Conservation (phyloP, 2,113 vertebrate genomes). For the Cyanistes caeruleus region DNA sequence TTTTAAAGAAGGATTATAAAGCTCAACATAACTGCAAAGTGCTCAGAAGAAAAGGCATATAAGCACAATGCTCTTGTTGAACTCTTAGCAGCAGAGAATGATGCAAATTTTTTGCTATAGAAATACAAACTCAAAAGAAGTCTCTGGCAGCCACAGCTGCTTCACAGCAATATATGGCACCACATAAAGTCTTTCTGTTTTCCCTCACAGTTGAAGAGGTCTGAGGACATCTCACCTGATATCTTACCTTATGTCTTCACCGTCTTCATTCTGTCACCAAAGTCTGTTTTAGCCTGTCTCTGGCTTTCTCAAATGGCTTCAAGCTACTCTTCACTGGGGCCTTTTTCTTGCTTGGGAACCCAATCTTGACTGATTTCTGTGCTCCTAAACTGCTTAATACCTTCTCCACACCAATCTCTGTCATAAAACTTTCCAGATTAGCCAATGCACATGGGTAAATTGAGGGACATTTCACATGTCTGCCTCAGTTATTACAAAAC, state of each 20-base stretch:
- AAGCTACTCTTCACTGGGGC: not conserved
- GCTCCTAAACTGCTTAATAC: not conserved
- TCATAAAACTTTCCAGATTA: not conserved
- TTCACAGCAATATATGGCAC: not conserved
- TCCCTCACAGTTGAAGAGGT: not conserved
- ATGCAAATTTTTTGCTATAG: not conserved
- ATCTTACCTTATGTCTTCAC: not conserved
- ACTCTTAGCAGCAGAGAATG: not conserved
- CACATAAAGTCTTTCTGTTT: not conserved
- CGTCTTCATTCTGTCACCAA: not conserved
- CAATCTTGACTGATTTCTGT: not conserved
- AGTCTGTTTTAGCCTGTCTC: not conserved
- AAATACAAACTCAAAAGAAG: not conserved
- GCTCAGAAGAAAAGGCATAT: not conserved
- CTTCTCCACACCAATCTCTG: not conserved
- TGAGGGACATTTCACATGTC: not conserved
- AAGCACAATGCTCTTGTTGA: not conserved
- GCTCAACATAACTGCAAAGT: not conserved
- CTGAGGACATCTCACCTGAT: not conserved
- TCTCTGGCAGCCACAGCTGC: not conserved
- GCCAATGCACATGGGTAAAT: not conserved
- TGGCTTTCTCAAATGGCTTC: not conserved
- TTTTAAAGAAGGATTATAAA: not conserved
- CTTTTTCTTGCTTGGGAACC: not conserved
- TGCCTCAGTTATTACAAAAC: not conserved